Base-by-base conservation (phyloP, 2,797 vertebrate species). In the Anguilla marmorata region DNA sequence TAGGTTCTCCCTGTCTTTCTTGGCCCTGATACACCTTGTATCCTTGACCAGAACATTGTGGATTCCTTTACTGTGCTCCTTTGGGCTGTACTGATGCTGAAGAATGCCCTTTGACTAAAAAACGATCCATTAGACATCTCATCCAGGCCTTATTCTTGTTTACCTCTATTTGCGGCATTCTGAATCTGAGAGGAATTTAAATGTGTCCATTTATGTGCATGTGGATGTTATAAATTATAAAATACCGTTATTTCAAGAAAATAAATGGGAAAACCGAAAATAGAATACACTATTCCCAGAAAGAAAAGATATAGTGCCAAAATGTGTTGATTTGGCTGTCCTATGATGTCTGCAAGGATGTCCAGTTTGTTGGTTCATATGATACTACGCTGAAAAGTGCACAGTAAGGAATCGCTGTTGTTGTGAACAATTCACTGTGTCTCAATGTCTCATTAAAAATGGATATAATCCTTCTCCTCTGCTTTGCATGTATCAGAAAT, bases 1-100 rank as follows among this genome's bases (percentile, higher is more conserved):
- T 99, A 95, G 96, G 98, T 98, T 95, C 94, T 93, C 90, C 94
- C 88, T 93, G 93, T 95, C 95, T 94, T 95, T 92, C 96, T 95
- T 95, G 92, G 93, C 52, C 92, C 92, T 94, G 94, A 82, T 82
- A 50, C 19, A 91, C 96, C 96, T 96, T 96, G 96, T 97, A 96
- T 97, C 96, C 96, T 97, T 97, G 96, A 97, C 94, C 96, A 97
- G 96, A 97, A 96, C 94, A 90, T 91, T 94, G 93, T 91, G 79
- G n/a, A 58, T 33, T 76, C 82, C 84, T 48, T 88, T 85, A 74
- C 63, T 88, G 56, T 52, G 6, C 60, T 50, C 85, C 37, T 63
- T 69, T 69, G 33, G 41, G 45, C 79, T 82, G 6, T 82, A 24
- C 41, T 9, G 45, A 82, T 48, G 24, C 45, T 45, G 21, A 50